Evolutionary conservation across 2,113 vertebrate genomes (phyloP), one percentile per base, ranked within the genome.

Genomic region (Probosciger aterrimus): DNA sequence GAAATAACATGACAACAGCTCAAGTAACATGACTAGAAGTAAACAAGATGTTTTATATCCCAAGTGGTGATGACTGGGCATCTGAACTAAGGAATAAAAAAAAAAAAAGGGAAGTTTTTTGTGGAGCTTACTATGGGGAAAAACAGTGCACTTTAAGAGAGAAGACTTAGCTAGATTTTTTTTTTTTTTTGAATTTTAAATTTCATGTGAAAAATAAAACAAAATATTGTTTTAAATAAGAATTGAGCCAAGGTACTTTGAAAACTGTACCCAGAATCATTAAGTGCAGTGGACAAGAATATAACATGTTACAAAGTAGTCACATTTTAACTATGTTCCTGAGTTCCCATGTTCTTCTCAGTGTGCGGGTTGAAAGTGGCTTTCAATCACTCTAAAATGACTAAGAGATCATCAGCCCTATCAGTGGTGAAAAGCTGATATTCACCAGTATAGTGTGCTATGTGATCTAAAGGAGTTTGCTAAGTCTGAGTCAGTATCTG

Each of bases 1-100:
- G 93, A 97, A 98, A 98, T 90, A 90, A 74, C 91, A 96, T 92
- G 74, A 93, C 97, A 98, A 95, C 96, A 97, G 90, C 92, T 97
- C 94, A 96, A 82, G 71, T 92, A 98, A 98, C 79, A 94, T 93
- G 94, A 52, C 50, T 65, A 83, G 87, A 97, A 94, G 95, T 88
- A 95, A 93, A 95, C 90, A 97, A 97, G 94, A 92, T 95, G 86
- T 82, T 97, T 93, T 96, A 79, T 92, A 92, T 59, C 95, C 85
- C 96, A 86, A 78, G 60, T 94, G 83, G 91, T 97, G 97, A 97
- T 97, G 96, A 43, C 95, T 96, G 96, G 90, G 94, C 94, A 97
- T 82, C 94, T 92, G 92, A 94, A 96, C 74, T 71, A 96, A 96
- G 81, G 52, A 76, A 94, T 82, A 70, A 85, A 97, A 82, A 80